phyloP scores from a whole-genome alignment of 2,888 invertebrate genomes.

The Lampropteryx suffumata region DNA sequence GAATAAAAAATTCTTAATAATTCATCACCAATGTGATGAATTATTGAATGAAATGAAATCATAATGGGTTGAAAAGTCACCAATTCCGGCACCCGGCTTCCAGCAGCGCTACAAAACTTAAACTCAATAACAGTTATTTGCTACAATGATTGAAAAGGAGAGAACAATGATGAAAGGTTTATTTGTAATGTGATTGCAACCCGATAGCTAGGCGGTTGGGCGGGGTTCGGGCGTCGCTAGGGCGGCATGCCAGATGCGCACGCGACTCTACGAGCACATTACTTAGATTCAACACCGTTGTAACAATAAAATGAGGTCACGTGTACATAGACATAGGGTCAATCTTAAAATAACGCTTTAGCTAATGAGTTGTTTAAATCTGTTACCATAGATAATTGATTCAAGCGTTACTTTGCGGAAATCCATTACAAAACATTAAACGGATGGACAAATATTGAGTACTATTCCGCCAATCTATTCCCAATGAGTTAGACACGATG shows the following conservation, averaged over 20 bases:
- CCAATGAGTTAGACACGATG: too few relatives aligned
- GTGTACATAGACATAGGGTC: too few relatives aligned
- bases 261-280: slow-evolving; percentile 44
- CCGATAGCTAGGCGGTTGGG: slow-evolving; percentile 54
- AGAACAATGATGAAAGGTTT: slow-evolving; percentile 45
- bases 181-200: slow-evolving; percentile 53
- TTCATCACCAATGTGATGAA: too few relatives aligned
- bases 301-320: slow-evolving; percentile 7
- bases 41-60: slow-evolving; percentile 16
- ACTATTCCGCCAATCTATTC: too few relatives aligned
- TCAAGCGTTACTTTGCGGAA: too few relatives aligned
- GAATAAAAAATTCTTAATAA: too few relatives aligned
- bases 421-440: too few relatives aligned
- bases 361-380: too few relatives aligned
- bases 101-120: slow-evolving; percentile 31
- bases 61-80: slow-evolving; percentile 15
- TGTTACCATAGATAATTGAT: too few relatives aligned
- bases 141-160: slow-evolving; percentile 41
- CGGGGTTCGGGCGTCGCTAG: slow-evolving; percentile 59
- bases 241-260: slow-evolving; percentile 66
- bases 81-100: slow-evolving; percentile 16
- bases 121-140: slow-evolving; percentile 35
- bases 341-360: too few relatives aligned
- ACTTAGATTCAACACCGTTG: slow-evolving; percentile 9
- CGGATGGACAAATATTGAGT: too few relatives aligned